Evolutionary conservation across 2,797 vertebrate genomes (phyloP).

Genomic region (Melanotaenia pygmaea): DNA sequence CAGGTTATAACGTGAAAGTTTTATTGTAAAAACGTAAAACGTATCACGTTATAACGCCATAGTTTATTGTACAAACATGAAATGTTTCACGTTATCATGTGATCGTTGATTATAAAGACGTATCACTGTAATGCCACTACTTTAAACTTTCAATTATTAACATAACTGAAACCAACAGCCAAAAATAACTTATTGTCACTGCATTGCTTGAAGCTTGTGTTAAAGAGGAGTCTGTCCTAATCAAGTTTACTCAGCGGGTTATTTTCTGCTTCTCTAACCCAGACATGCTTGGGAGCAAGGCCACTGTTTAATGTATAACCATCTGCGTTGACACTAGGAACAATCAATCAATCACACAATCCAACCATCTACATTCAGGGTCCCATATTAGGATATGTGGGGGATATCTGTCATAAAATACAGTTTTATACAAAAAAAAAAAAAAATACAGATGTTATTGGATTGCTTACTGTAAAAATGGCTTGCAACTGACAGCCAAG

Average conservation of each 20-base stretch:
- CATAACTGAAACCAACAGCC: background rate
- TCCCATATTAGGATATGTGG: background rate
- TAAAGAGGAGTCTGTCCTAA: background rate
- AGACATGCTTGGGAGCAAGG: constrained; percentile 1
- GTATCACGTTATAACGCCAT: too few species aligned
- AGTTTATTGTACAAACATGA: too few species aligned
- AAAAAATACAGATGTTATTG: background rate
- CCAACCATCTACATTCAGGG: background rate
- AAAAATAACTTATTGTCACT: background rate
- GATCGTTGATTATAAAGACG: background rate
- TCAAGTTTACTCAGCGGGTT: background rate
- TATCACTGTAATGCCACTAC: too few species aligned
- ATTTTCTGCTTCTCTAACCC: constrained; percentile 11
- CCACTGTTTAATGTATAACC: background rate
- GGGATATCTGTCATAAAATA: background rate
- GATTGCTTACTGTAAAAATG: background rate
- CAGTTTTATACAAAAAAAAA: background rate
- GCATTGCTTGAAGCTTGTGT: background rate
- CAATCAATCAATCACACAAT: background rate
- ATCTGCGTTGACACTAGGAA: background rate
- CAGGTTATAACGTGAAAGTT: too few species aligned
- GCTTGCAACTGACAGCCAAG: background rate
- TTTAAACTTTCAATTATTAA: background rate
- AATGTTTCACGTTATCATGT: too few species aligned
- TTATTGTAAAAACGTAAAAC: too few species aligned